Conservation (phyloP, 1,140 invertebrate species). For the Drosophila ambigua region DNA sequence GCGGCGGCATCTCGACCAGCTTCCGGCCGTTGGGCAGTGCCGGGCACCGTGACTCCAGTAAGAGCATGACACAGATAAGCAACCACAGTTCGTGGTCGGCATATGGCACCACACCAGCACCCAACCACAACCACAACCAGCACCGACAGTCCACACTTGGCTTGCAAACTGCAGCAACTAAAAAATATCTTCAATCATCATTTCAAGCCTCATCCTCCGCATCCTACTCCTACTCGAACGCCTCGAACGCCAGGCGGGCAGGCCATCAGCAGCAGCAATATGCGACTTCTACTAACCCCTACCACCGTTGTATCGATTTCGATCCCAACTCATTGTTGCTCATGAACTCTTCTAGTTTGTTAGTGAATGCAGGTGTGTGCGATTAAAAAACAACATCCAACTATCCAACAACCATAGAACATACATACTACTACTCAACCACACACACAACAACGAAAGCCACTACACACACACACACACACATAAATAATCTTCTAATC, state of each 20-base stretch:
- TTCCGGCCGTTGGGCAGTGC: constrained; percentile 72
- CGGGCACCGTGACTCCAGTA: constrained; percentile 76
- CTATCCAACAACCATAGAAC: constrained; percentile 25
- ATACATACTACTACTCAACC: constrained; percentile 23
- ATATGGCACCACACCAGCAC: constrained; percentile 54
- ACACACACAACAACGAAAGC: constrained; percentile 16
- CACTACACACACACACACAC: constrained; percentile 12
- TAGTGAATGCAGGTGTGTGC: constrained; percentile 83
- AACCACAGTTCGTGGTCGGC: constrained; percentile 59
- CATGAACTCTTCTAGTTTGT: constrained; percentile 84
- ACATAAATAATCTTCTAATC: constrained; percentile 17
- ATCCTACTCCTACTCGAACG: constrained; percentile 57
- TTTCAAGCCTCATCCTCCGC: constrained; percentile 76
- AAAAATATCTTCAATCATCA: constrained; percentile 84
- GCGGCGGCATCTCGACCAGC: constrained; percentile 76
- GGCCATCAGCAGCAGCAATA: constrained; percentile 76
- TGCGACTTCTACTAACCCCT: constrained; percentile 79
- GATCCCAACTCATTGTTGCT: constrained; percentile 84
- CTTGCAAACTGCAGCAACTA: constrained; percentile 82
- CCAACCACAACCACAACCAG: constrained; percentile 56
- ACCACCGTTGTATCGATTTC: constrained; percentile 78
- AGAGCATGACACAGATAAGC: constrained; percentile 83
- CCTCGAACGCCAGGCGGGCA: constrained; percentile 67
- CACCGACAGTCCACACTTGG: constrained; percentile 80
- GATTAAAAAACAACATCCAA: constrained; percentile 43